Conservation (phyloP, 2,113 vertebrate genomes). For the Numida meleagris region DNA sequence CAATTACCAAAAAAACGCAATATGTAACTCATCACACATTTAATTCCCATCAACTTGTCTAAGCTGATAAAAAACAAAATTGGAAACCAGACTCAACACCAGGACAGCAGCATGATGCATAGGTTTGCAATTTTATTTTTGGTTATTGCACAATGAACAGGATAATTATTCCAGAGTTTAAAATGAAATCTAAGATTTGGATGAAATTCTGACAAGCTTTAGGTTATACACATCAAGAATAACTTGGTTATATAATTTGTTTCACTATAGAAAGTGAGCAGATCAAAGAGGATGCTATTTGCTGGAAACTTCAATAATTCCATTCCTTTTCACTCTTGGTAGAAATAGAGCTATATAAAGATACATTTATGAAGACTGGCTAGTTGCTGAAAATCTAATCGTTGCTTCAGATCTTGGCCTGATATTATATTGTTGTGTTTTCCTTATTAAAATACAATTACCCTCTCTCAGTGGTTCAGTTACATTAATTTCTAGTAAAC, state of each 20-base stretch:
- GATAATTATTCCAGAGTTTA: not conserved
- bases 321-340: not conserved
- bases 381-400: not conserved
- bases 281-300: not conserved
- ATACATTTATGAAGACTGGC: not conserved
- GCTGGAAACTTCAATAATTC: not conserved
- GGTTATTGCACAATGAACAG: not conserved
- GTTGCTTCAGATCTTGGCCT: slow-evolving; percentile 49
- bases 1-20: not conserved
- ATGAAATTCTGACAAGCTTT: not conserved
- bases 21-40: not conserved
- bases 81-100: not conserved
- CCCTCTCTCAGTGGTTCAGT: slow-evolving; percentile 13
- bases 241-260: slow-evolving; percentile 5
- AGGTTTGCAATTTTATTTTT: not conserved
- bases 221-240: not conserved
- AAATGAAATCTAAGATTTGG: not conserved
- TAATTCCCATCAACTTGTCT: not conserved
- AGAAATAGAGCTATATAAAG: not conserved
- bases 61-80: not conserved
- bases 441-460: slow-evolving; percentile 61
- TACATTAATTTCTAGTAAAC: slow-evolving; percentile 53
- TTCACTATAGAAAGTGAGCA: not conserved
- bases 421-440: slow-evolving; percentile 49
- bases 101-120: not conserved